A percentile compares a stretch with the other conserved stretches of the same genome.
phyloP scores from a whole-genome alignment of 2,797 vertebrate genomes.

The Leptoclinus maculatus region DNA sequence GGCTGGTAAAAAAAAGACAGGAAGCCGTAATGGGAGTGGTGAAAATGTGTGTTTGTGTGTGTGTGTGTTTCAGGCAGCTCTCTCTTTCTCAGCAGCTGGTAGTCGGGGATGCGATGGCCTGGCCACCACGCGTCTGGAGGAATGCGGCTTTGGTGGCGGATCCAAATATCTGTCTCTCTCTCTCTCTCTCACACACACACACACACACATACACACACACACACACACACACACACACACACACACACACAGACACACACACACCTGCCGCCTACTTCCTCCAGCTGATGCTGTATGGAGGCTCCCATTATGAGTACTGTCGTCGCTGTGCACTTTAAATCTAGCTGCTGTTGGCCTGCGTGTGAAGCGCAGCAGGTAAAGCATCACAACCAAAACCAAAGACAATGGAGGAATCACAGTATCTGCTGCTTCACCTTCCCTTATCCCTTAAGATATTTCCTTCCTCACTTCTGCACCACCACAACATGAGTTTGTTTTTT shows the following conservation, averaged over 20 bases:
- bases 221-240: slow-evolving; percentile 32
- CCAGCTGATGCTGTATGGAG: slow-evolving; percentile 19
- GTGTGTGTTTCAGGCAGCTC: slow-evolving; percentile 15
- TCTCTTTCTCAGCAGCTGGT: slow-evolving; percentile 60
- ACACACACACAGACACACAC: slow-evolving; percentile 27
- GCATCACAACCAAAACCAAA: not conserved
- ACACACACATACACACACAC: slow-evolving; percentile 25
- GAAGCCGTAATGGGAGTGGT: not conserved
- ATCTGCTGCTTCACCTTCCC: not conserved
- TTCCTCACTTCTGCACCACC: not conserved
- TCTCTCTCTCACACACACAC: slow-evolving; percentile 6
- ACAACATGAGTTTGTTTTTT: not conserved
- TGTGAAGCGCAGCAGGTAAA: not conserved
- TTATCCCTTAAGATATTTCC: not conserved
- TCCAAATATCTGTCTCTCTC: slow-evolving; percentile 49
- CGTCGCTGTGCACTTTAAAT: not conserved
- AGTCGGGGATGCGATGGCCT: slow-evolving; percentile 47
- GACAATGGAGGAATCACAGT: not conserved
- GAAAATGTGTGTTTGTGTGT: slow-evolving; percentile 17
- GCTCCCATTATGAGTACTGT: not conserved
- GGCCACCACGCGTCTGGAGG: slow-evolving; percentile 59
- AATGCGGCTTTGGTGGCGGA: slow-evolving; percentile 44
- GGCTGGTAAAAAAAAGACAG: not conserved
- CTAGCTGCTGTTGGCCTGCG: not conserved
- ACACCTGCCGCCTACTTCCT: not conserved